Base-by-base conservation (phyloP, 2,888 invertebrate species). In the Dugesia japonica region DNA sequence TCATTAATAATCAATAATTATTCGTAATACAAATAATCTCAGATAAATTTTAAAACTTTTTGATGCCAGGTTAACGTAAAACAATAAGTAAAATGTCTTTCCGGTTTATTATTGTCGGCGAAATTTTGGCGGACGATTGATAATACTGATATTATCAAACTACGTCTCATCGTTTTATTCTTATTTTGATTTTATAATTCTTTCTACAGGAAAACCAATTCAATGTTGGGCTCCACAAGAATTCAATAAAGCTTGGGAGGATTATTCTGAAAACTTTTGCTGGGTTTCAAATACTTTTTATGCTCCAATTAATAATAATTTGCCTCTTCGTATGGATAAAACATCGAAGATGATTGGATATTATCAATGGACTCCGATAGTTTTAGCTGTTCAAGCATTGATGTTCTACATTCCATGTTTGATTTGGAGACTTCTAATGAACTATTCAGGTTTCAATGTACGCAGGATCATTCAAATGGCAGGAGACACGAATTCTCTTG, bases 371-470 rank as follows among this genome's bases (percentile, higher is more conserved):
- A 86, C 82, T 27, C 84, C 84, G 0, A 82, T 84, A n/a, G 83
- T 85, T 80, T 80, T 85, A 71, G 81, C 85, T 0, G 80, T 85
- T n/a, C 83, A 86, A 80, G 85, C 86, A 7, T 82, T 86, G 77
- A 81, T 86, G 78, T 86, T 86, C 81, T 86, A 86, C 80, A 81
- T 85, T 78, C 86, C 86, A 0, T 86, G 85, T 80, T 81, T 86
- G 33, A 82, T 86, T 79, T 86, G 86, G 86, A 80, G 86, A 73
- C 80, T 86, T 23, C 82, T 86, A 79, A 85, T 85, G 79, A 84
- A 85, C 77, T 84, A 85, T 79, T 85, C 85, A 23, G 86, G 86
- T 76, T 86, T 86, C 79, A 86, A 86, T 80, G 84, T 86, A 7
- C 80, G 80, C 27, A 79, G 82, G 0, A 81, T 83, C 4, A 80